Base-by-base conservation (phyloP, 2,888 invertebrate species). In the Chloromyia formosa region DNA sequence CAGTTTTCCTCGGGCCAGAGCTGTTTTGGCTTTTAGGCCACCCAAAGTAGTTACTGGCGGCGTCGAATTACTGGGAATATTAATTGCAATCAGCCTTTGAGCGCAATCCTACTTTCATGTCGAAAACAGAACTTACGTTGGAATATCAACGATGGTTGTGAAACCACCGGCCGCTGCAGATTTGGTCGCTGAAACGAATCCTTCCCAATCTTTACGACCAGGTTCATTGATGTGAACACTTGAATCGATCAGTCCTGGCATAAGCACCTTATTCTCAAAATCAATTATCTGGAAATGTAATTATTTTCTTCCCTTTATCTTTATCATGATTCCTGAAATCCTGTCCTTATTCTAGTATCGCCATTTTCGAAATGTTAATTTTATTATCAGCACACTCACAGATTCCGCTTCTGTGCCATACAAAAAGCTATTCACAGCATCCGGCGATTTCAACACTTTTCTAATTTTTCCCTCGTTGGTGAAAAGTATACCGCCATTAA, bases 161-260 rank as follows among this genome's bases (percentile, higher is more conserved):
- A 91, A 88, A 42, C 92, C 92, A 3, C 92, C 92, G 1, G 90
- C 90, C 0, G 92, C 91, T 0, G 92, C 92, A 2, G 92, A 91
- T 80, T 86, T 87, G 1, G 92, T 92, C n/a, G 91, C 92, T 0
- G 90, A 89, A 54, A 86, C 86, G 83, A 90, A 92, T 18, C 91
- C 92, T 84, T 92, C 92, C 91, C 91, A 91, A 27, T 90, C 88
- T 0, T 89, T 90, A 54, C 92, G 86, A 0, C 92, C 92, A 0
- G 92, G 92, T 81, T 92, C 92, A 80, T 92, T 92, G 1, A 92
- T 88, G 78, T 93, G 92, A 4, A 93, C 92, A 81, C 92, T 92
- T 0, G 91, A 88, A 83, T 93, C 93, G 12, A 92, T 88, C 1
- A 91, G 85, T 0, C 92, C 92, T 0, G 92, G 88, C 90, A 92